phyloP scores from a whole-genome alignment of 2,797 vertebrate species.

The Enteromius viviparus region DNA sequence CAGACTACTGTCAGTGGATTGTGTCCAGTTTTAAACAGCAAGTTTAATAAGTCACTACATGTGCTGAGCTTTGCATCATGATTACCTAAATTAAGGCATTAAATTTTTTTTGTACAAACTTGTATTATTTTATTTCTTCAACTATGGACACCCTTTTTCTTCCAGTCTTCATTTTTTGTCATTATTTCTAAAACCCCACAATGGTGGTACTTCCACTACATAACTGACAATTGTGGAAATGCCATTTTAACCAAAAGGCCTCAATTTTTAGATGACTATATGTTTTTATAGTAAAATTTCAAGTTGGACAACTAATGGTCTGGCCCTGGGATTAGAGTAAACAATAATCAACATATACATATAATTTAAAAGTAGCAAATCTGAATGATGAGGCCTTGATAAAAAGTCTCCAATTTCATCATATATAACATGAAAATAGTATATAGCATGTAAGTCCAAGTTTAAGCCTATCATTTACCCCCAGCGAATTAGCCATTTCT shows the following conservation, averaged over 20 bases:
- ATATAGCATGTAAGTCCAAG: constrained; percentile 55
- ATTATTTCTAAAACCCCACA: not conserved
- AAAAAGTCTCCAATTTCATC: not conserved
- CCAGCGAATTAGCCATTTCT: constrained; percentile 74
- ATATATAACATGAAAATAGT: not conserved
- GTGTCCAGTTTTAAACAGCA: not conserved
- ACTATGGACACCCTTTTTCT: not conserved
- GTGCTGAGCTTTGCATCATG: not conserved
- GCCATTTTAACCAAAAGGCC: not conserved
- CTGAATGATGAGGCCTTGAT: not conserved
- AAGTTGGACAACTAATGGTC: not conserved
- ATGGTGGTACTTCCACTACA: no score
- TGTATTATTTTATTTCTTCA: not conserved
- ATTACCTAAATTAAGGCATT: not conserved
- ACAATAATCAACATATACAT: not conserved
- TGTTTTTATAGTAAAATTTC: not conserved
- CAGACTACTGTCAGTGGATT: not conserved
- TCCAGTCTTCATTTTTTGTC: not conserved
- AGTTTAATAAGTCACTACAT: not conserved
- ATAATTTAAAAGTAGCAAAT: not conserved
- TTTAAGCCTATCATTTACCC: constrained; percentile 65
- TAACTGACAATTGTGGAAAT: not conserved
- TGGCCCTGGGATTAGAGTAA: not conserved
- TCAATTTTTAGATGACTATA: not conserved
- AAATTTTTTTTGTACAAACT: not conserved